Percentiles rank a stretch among this genome's conserved stretches.
phyloP scores from a whole-genome alignment of 1,140 invertebrate species.

The Drosophila nebulosa region DNA sequence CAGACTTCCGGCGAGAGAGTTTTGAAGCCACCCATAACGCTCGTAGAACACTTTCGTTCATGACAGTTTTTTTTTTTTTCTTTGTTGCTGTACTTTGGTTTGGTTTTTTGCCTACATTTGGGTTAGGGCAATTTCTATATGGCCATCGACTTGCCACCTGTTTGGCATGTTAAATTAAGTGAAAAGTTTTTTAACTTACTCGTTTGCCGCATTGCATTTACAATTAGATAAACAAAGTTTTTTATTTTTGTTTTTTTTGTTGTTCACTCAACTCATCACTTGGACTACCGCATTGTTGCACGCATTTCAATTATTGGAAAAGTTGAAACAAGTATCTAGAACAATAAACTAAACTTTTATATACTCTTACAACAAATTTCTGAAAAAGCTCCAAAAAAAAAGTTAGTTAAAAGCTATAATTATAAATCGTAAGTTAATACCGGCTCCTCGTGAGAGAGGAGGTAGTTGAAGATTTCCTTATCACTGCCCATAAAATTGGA shows the following conservation, averaged over 20 bases:
- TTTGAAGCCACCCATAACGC: constrained; percentile 4
- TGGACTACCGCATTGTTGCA: constrained; percentile 61
- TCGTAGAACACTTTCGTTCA: constrained; percentile 68
- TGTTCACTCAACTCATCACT: not conserved
- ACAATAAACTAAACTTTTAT: not conserved
- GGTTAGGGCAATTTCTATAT: constrained; percentile 67
- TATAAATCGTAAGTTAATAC: too few relatives aligned
- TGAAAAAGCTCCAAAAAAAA: too few relatives aligned
- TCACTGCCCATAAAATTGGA: too few relatives aligned
- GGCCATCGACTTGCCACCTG: constrained; percentile 41
- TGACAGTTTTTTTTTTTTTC: not conserved
- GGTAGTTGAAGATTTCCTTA: too few relatives aligned
- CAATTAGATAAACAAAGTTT: constrained; percentile 74
- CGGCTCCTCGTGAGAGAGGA: too few relatives aligned
- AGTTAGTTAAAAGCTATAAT: too few relatives aligned
- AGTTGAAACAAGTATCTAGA: constrained; percentile 51
- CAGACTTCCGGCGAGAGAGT: constrained; percentile 33
- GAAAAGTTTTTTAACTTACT: constrained; percentile 53
- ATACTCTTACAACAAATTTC: not conserved
- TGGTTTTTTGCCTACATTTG: constrained; percentile 52
- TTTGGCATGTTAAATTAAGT: constrained; percentile 61
- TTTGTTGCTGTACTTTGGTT: constrained; percentile 6
- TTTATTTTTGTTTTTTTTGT: too few relatives aligned
- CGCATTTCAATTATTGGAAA: constrained; percentile 73
- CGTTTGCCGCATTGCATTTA: constrained; percentile 59